Conservation (phyloP, 2,888 invertebrate genomes). For the Cheilosia scutellata region DNA sequence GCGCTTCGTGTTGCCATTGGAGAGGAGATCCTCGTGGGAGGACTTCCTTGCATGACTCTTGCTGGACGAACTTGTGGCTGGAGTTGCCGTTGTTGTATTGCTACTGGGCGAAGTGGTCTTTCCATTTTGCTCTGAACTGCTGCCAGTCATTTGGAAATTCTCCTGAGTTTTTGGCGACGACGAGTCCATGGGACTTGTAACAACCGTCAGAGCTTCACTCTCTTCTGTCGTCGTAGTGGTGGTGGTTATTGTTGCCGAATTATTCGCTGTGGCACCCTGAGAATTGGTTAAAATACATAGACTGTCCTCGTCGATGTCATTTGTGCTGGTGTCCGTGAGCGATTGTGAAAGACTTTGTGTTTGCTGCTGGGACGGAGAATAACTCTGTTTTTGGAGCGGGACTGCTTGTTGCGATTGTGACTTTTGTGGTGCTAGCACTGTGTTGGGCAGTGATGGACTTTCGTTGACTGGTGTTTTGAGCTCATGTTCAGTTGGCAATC, state of each 20-base stretch:
- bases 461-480: conserved; percentile 84
- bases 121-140: conserved; percentile 68
- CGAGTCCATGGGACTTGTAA: conserved; percentile 85
- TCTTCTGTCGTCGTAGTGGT: conserved; percentile 86
- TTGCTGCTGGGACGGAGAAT: conserved; percentile 70
- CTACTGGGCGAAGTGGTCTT: conserved; percentile 81
- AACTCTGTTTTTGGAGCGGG: conserved; percentile 47
- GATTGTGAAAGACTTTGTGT: conserved; percentile 67
- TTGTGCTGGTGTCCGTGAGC: conserved; percentile 75
- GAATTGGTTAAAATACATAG: conserved; percentile 85
- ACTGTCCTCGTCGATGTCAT: conserved; percentile 87
- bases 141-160: conserved; percentile 76
- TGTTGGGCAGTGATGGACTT: conserved; percentile 77
- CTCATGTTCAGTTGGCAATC: conserved; percentile 80
- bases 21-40: conserved; percentile 77
- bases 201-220: conserved; percentile 86
- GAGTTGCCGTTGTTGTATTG: conserved; percentile 81
- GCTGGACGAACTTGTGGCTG: conserved; percentile 78
- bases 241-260: conserved; percentile 72
- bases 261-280: conserved; percentile 77
- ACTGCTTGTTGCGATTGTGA: conserved; percentile 58
- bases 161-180: conserved; percentile 80
- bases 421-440: conserved; percentile 46
- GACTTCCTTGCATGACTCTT: conserved; percentile 76
- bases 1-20: conserved; percentile 67